Percentiles rank a stretch among this genome's conserved stretches.
These are phyloP conservation scores for Threskiornis aethiopicus DNA, from an alignment of 2,797 vertebrate genomes.

Conservation along the genomic window DNA sequence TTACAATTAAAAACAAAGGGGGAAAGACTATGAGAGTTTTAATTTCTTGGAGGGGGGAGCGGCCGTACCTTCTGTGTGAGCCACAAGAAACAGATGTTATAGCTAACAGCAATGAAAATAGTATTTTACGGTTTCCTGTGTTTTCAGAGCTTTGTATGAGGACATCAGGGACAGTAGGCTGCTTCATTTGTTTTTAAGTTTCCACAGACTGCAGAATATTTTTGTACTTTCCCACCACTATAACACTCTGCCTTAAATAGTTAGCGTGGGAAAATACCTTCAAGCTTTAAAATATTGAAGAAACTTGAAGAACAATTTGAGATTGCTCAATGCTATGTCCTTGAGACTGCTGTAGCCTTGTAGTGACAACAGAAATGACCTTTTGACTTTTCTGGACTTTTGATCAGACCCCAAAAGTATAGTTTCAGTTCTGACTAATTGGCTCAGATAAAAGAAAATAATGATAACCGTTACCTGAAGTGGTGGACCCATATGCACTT, in stretches of 20 bases:
- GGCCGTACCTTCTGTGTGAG: background rate
- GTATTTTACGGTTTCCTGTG: background rate
- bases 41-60: fast-evolving
- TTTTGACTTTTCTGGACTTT: background rate
- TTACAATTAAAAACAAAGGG: background rate
- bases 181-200: background rate
- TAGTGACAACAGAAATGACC: background rate
- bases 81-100: background rate
- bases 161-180: background rate
- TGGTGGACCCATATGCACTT: background rate
- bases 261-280: background rate
- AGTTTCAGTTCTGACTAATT: background rate
- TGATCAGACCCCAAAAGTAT: background rate
- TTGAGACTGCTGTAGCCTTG: background rate
- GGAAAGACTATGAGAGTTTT: background rate
- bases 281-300: background rate
- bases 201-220: background rate
- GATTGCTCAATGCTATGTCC: background rate
- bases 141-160: background rate
- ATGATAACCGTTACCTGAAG: background rate
- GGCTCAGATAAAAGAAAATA: background rate
- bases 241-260: background rate
- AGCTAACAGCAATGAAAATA: background rate
- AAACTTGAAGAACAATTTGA: background rate
- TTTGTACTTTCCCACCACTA: background rate